Evolutionary conservation across 2,113 vertebrate species (phyloP).

Genomic region (Antechinus flavipes): DNA sequence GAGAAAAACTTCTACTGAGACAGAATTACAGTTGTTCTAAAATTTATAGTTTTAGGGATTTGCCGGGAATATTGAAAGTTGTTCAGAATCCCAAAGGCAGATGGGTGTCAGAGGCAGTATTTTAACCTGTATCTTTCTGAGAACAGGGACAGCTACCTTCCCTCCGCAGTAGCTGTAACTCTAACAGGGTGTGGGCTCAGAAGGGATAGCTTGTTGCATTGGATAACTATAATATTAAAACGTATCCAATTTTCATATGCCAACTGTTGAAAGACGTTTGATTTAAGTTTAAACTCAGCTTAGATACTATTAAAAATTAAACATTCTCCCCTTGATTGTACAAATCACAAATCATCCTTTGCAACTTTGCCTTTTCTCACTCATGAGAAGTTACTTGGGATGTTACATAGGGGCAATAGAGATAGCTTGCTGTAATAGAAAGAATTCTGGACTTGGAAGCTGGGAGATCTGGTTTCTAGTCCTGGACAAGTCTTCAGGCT

Average conservation of each 20-base stretch:
- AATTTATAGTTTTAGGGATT: neutral
- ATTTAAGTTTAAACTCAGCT: slow-evolving; percentile 34
- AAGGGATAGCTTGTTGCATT: neutral
- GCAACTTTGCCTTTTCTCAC: slow-evolving; percentile 58
- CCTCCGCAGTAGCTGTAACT: neutral
- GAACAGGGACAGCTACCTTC: neutral
- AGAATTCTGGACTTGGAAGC: neutral
- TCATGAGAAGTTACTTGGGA: slow-evolving; percentile 41
- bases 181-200: neutral
- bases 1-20: neutral
- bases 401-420: neutral
- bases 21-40: neutral
- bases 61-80: neutral
- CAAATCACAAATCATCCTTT: slow-evolving; percentile 60
- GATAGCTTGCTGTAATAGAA: neutral
- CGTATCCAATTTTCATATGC: neutral
- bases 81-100: neutral
- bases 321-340: slow-evolving; percentile 50
- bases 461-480: neutral
- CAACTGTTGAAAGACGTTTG: slow-evolving; percentile 31
- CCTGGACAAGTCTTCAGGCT: neutral
- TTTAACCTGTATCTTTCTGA: neutral
- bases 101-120: neutral
- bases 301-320: slow-evolving; percentile 52
- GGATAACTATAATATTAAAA: neutral